Evolutionary conservation across 1,140 invertebrate genomes (phyloP).

Genomic region (Trialeurodes vaporariorum): DNA sequence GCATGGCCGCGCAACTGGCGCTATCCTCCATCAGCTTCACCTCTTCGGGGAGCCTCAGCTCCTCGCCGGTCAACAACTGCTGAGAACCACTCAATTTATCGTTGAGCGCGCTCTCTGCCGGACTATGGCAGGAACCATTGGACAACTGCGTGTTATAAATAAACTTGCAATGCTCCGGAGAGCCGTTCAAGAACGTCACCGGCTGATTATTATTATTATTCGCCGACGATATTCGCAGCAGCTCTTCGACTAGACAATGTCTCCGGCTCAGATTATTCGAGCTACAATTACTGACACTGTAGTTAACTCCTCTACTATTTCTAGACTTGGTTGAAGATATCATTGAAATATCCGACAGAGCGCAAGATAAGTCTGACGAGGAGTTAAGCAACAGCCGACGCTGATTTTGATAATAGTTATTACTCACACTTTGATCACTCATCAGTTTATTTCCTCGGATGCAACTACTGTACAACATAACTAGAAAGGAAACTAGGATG

Average conservation of each 20-base stretch:
- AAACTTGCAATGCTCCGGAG: slow-evolving; percentile 6
- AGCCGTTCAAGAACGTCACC: slow-evolving; percentile 18
- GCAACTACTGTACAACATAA: slow-evolving; percentile 8
- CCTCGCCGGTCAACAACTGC: not conserved
- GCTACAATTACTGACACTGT: slow-evolving; percentile 21
- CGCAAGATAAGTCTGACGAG: slow-evolving; percentile 22
- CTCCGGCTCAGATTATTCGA: slow-evolving; percentile 8
- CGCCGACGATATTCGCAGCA: slow-evolving; percentile 16
- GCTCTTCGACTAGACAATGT: slow-evolving; percentile 21
- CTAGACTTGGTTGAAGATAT: slow-evolving; percentile 18
- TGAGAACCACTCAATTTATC: slow-evolving; percentile 6
- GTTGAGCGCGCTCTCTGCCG: not conserved
- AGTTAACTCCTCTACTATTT: slow-evolving; percentile 15
- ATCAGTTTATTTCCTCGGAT: slow-evolving; percentile 32
- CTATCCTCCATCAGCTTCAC: slow-evolving; percentile 14
- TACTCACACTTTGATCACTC: slow-evolving; percentile 22
- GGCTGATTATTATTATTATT: slow-evolving; percentile 13
- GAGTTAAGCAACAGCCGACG: slow-evolving; percentile 19
- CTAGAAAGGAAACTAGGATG: slow-evolving; percentile 26
- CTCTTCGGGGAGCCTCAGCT: slow-evolving; percentile 12
- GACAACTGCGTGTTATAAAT: not conserved
- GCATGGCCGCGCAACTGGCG: slow-evolving; percentile 19
- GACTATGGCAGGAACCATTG: not conserved
- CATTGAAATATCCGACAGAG: slow-evolving; percentile 23
- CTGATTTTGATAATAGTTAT: slow-evolving; percentile 17